A percentile compares a stretch with the other conserved stretches of the same genome.
Conservation (phyloP, 1,140 invertebrate genomes). For the Cydia pomonella region DNA sequence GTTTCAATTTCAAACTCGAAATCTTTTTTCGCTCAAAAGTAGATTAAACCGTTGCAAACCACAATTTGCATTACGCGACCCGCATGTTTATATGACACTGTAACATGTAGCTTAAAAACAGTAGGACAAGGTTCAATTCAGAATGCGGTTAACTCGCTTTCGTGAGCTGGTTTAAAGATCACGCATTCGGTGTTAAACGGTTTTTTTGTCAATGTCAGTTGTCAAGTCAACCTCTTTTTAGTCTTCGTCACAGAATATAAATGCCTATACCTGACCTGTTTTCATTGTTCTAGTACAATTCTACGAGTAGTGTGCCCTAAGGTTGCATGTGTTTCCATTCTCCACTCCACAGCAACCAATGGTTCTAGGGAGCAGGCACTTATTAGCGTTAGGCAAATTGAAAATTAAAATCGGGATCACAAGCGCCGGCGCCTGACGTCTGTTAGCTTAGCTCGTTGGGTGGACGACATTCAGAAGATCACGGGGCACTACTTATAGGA, state of each 20-base stretch:
- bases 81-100: not conserved
- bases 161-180: not conserved
- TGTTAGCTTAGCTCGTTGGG: no score
- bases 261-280: not conserved
- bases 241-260: not conserved
- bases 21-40: conserved; percentile 1
- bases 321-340: no score
- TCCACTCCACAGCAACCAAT: no score
- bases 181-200: conserved; percentile 16
- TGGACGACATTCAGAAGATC: no score
- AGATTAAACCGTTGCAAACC: conserved; percentile 22
- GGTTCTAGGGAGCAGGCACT: no score
- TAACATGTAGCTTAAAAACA: conserved; percentile 4
- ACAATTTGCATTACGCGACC: not conserved
- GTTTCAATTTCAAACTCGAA: not conserved
- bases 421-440: no score
- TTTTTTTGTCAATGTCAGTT: conserved; percentile 20
- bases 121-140: not conserved
- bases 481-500: no score
- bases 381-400: no score
- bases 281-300: not conserved
- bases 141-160: not conserved
- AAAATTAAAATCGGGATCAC: no score
- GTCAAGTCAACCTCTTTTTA: not conserved
- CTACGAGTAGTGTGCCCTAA: no score